Evolutionary conservation across 2,797 vertebrate genomes (phyloP).

Genomic region (Melanotaenia pygmaea): DNA sequence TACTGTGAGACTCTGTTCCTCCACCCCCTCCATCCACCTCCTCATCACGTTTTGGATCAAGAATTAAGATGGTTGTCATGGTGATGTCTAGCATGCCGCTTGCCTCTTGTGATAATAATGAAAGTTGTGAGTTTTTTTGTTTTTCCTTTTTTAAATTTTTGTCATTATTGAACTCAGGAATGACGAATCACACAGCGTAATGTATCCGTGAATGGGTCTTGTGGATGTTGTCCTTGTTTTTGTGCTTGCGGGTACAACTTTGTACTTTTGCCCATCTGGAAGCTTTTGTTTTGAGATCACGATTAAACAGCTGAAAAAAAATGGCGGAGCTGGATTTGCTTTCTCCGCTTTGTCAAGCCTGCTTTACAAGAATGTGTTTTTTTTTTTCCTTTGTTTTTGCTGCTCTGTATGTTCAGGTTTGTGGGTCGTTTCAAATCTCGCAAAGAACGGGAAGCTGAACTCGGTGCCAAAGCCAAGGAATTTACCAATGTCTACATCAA

Average conservation of each 20-base stretch:
- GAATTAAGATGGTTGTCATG: constrained; percentile 63
- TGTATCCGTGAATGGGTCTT: constrained; percentile 53
- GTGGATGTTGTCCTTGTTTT: constrained; percentile 48
- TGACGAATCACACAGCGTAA: constrained; percentile 43
- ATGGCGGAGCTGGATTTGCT: constrained; percentile 43
- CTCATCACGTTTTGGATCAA: constrained; percentile 70
- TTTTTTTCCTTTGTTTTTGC: constrained; percentile 32
- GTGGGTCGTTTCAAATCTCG: constrained; percentile 98
- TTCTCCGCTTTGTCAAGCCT: constrained; percentile 24
- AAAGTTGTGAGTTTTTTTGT: constrained; percentile 21
- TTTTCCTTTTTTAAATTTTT: neutral
- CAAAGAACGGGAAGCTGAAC: constrained; percentile 95
- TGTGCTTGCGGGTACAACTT: constrained; percentile 54
- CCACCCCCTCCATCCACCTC: constrained; percentile 74
- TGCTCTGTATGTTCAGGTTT: constrained; percentile 82
- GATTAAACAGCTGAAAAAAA: constrained; percentile 41
- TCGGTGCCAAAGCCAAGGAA: constrained; percentile 98
- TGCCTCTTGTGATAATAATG: constrained; percentile 64
- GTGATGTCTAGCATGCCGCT: constrained; percentile 75
- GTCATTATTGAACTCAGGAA: constrained; percentile 39
- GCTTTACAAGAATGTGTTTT: constrained; percentile 63
- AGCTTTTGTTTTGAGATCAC: constrained; percentile 35
- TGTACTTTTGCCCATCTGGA: constrained; percentile 36
- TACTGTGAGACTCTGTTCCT: constrained; percentile 75
- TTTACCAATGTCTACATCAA: constrained; percentile 99